Evolutionary conservation across 2,797 vertebrate genomes (phyloP), one percentile per base, ranked within the genome.

Genomic region (Neosilurus mollespiculum): DNA sequence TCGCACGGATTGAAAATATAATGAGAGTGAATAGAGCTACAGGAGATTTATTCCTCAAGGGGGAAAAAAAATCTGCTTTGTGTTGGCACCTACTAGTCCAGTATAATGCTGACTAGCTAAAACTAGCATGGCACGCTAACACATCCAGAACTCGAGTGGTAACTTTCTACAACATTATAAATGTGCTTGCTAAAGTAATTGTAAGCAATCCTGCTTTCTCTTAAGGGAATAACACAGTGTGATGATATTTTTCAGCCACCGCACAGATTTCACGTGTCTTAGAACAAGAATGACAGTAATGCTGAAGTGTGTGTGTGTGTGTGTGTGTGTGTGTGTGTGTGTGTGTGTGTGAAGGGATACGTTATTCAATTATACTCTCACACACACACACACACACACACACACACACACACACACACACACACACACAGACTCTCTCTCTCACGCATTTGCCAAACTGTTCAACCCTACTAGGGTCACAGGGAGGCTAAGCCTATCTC

Each of bases 331-430:
- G n/a, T n/a, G n/a, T n/a, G n/a, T n/a, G n/a, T n/a, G 71, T 53
- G 51, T 34, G 75, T 62, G 58, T 62, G 37, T 78, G 58, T 78
- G 75, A 62, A 49, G 12, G 58, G 34, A 78, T 78, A 78, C 18
- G 34, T n/a, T n/a, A n/a, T n/a, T n/a, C n/a, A n/a, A n/a, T n/a
- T n/a, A n/a, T n/a, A n/a, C n/a, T n/a, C n/a, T n/a, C n/a, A n/a
- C n/a, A n/a, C n/a, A n/a, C n/a, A n/a, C n/a, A n/a, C n/a, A n/a
- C n/a, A n/a, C n/a, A n/a, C n/a, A n/a, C n/a, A n/a, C n/a, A n/a
- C n/a, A n/a, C n/a, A n/a, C n/a, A n/a, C n/a, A n/a, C n/a, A n/a
- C n/a, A n/a, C n/a, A n/a, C n/a, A n/a, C n/a, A n/a, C n/a, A n/a
- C n/a, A n/a, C n/a, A n/a, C n/a, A n/a, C n/a, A n/a, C n/a, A n/a